Conservation (phyloP, 2,888 invertebrate genomes). For the Ochlodes sylvanus region DNA sequence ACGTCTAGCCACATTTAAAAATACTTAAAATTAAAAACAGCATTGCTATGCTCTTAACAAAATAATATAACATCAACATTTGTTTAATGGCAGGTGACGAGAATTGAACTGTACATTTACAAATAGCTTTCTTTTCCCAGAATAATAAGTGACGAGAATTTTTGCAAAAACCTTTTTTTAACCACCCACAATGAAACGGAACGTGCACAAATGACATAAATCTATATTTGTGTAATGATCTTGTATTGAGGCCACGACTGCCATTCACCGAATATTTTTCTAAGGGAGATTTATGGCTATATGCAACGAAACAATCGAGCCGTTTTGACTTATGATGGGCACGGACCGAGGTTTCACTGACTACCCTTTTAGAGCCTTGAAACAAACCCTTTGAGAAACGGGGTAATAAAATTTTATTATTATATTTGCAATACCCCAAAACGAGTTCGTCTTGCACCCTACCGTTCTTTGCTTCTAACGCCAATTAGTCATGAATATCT, state of each 20-base stretch:
- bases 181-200: slow-evolving; percentile 76
- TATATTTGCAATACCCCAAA: slow-evolving; percentile 79
- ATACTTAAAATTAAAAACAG: slow-evolving; percentile 22
- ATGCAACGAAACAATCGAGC: slow-evolving; percentile 78
- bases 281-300: slow-evolving; percentile 79
- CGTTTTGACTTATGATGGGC: slow-evolving; percentile 77
- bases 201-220: slow-evolving; percentile 81
- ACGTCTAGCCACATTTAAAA: neutral
- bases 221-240: slow-evolving; percentile 84
- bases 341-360: slow-evolving; percentile 63
- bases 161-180: slow-evolving; percentile 65
- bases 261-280: slow-evolving; percentile 71
- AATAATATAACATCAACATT: slow-evolving; percentile 14
- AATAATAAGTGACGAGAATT: slow-evolving; percentile 60
- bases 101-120: slow-evolving; percentile 56
- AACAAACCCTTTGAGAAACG: slow-evolving; percentile 82
- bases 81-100: slow-evolving; percentile 61
- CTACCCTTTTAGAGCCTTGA: slow-evolving; percentile 75
- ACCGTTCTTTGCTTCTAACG: slow-evolving; percentile 62
- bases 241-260: slow-evolving; percentile 74
- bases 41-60: slow-evolving; percentile 2
- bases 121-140: slow-evolving; percentile 76
- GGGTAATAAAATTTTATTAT: slow-evolving; percentile 84
- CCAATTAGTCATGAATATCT: slow-evolving; percentile 76
- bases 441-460: slow-evolving; percentile 72